A percentile compares a stretch with the other conserved stretches of the same genome.
phyloP scores from a whole-genome alignment of 2,888 invertebrate species.

The Atethmia centrago region DNA sequence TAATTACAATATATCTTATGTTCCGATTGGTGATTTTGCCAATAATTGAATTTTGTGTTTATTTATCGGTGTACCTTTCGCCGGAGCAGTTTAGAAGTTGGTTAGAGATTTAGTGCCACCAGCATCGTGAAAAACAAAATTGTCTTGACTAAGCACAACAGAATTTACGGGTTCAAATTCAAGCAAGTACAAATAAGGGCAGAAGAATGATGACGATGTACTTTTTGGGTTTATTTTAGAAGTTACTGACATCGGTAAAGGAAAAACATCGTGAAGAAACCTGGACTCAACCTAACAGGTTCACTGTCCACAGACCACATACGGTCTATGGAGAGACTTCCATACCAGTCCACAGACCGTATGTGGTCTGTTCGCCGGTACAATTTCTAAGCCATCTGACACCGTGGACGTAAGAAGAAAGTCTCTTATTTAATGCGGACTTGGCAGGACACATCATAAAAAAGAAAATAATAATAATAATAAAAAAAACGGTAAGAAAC shows the following conservation, averaged over 20 bases:
- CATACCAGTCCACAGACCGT: too few relatives aligned
- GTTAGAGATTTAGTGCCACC: slow-evolving; percentile 1
- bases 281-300: too few relatives aligned
- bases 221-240: background rate
- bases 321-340: too few relatives aligned
- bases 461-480: too few relatives aligned
- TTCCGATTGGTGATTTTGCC: slow-evolving; percentile 42
- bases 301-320: too few relatives aligned
- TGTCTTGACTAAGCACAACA: background rate
- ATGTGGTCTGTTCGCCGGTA: too few relatives aligned
- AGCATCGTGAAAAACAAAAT: background rate
- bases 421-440: too few relatives aligned
- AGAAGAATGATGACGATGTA: too few relatives aligned
- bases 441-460: too few relatives aligned
- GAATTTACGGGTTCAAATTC: background rate
- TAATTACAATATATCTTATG: slow-evolving; percentile 63
- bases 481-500: too few relatives aligned
- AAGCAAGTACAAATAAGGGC: background rate
- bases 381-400: too few relatives aligned
- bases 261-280: background rate
- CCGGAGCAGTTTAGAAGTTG: background rate
- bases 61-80: slow-evolving; percentile 31
- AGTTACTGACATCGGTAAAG: background rate
- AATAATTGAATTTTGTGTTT: slow-evolving; percentile 53
- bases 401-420: too few relatives aligned